These are phyloP conservation scores for Anarsia innoxiella DNA, from an alignment of 2,888 invertebrate species.

Conservation along the genomic window DNA sequence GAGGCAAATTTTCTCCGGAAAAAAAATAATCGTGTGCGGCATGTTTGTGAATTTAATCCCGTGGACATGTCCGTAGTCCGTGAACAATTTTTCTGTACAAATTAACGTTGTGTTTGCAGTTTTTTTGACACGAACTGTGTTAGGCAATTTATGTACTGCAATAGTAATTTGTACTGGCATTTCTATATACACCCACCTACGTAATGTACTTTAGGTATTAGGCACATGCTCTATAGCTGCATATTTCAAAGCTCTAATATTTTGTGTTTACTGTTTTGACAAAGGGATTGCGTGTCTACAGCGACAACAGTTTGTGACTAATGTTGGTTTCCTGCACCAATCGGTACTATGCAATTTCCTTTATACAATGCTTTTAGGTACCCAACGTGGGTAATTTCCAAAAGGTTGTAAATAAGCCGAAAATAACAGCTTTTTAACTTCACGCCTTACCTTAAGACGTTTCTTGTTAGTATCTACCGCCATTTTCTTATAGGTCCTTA, in stretches of 20 bases:
- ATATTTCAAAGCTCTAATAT: not conserved
- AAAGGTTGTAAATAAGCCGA: conserved; percentile 1
- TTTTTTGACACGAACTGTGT: conserved; percentile 37
- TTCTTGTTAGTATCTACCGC: too few relatives aligned
- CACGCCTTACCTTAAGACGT: too few relatives aligned
- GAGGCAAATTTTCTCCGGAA: conserved; percentile 48
- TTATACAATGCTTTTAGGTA: conserved; percentile 1
- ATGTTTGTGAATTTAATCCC: conserved; percentile 65
- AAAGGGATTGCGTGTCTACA: not conserved
- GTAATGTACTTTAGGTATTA: not conserved
- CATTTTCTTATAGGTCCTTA: too few relatives aligned
- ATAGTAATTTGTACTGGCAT: conserved; percentile 1
- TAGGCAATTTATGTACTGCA: conserved; percentile 30
- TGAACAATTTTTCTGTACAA: conserved; percentile 39
- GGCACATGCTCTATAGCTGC: too few relatives aligned
- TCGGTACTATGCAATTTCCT: conserved; percentile 9
- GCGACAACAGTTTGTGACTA: conserved; percentile 5
- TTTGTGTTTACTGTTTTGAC: not conserved
- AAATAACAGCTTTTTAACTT: conserved; percentile 3
- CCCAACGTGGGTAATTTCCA: conserved; percentile 1
- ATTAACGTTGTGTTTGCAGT: conserved; percentile 45
- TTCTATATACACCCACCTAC: too few relatives aligned
- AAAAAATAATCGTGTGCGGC: conserved; percentile 50
- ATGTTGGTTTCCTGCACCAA: conserved; percentile 8
- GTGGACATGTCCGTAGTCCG: conserved; percentile 43